Evolutionary conservation across 2,888 invertebrate species (phyloP), one percentile per base, ranked within the genome.

Genomic region (Melieria crassipennis): DNA sequence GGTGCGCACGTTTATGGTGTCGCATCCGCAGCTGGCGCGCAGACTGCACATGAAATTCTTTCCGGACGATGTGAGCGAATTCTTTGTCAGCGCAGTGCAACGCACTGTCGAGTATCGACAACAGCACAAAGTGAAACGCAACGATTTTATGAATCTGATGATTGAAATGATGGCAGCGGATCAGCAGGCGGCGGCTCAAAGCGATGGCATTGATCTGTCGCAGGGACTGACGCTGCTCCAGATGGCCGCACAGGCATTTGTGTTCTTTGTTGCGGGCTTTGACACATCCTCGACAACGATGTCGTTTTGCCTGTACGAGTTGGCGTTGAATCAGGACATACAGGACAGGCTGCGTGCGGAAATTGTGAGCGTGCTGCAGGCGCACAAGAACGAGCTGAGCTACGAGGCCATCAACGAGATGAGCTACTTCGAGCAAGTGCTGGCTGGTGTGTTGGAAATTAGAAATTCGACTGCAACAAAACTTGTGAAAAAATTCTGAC

Each of bases 121-220:
- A 42, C 16, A 66, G 66, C 82, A 84, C 60, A 79, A 87, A 13
- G 75, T 89, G 0, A 81, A 79, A 0, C 82, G 89, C 70, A 88
- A 89, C 68, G 90, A 90, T 81, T 90, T 91, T 75, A 82, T 91
- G 75, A 89, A 90, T 76, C 78, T 89, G 11, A 76, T 91, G 48
- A 87, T 90, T 45, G 87, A 89, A 57, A 73, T 89, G 62, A 88
- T 87, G 70, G 86, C 88, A 72, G 84, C 87, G 76, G 11, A 78
- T 77, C 61, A 79, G 69, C 47, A 43, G 13, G 48, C n/a, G 46
- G 72, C 10, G 56, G 61, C 52, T 2, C 65, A 46, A 0, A 65
- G 73, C 6, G 69, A 76, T 1, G 76, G 69, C 2, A 80, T 80
- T 11, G 82, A 83, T 61, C 67, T 83, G 0, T 76, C 79, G 0